A percentile compares a stretch with the other conserved stretches of the same genome.
Evolutionary conservation across 53 echinoderm and acorn worm genomes (phyloP).

Genomic region (Zoroaster sp.): DNA sequence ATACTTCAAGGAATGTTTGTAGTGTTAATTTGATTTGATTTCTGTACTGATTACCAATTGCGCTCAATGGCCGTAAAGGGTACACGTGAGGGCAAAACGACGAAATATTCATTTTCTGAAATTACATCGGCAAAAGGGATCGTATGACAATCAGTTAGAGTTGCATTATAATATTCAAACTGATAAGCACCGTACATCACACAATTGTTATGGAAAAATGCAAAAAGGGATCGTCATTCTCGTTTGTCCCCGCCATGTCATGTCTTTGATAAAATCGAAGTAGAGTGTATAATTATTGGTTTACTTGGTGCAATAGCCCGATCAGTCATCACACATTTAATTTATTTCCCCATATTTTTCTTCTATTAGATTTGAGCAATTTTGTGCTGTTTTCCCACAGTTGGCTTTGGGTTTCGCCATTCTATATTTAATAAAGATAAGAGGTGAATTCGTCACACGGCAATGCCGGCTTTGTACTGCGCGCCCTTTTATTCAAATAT

Average conservation of each 20-base stretch:
- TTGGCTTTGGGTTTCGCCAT: not conserved
- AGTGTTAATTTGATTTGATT: no score
- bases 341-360: not conserved
- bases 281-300: not conserved
- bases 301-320: not conserved
- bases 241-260: not conserved
- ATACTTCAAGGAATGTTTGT: no score
- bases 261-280: not conserved
- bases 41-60: no score
- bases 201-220: not conserved
- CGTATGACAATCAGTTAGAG: not conserved
- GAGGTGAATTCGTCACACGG: constrained; percentile 4
- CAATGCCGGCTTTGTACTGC: not conserved
- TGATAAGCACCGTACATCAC: no score
- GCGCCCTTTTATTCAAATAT: not conserved
- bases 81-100: not conserved
- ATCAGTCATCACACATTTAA: not conserved
- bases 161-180: no score
- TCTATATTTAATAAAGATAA: constrained; percentile 12
- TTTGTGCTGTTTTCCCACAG: not conserved
- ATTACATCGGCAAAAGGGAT: no score
- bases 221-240: not conserved
- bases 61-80: not conserved
- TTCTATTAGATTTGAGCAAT: not conserved
- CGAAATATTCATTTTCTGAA: not conserved